phyloP scores from a whole-genome alignment of 2,113 vertebrate genomes.

The Zosterops borbonicus region DNA sequence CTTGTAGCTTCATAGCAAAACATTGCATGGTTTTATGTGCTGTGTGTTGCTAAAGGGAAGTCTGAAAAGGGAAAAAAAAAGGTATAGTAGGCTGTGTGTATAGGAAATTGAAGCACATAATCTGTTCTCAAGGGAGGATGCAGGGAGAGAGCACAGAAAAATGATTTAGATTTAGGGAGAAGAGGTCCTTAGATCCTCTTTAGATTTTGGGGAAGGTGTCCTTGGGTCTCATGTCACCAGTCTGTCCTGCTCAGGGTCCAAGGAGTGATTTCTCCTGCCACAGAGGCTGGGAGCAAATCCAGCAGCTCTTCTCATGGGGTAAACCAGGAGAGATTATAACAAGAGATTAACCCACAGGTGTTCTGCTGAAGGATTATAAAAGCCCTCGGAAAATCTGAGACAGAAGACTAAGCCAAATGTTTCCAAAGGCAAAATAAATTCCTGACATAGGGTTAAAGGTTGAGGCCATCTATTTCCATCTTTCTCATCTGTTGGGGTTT shows the following conservation, averaged over 20 bases:
- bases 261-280: not conserved
- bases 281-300: not conserved
- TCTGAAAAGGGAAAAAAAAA: not conserved
- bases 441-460: not conserved
- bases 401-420: constrained; percentile 3
- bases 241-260: not conserved
- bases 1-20: not conserved
- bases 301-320: not conserved
- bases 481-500: not conserved
- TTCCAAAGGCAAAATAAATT: constrained; percentile 22
- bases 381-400: not conserved
- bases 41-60: not conserved
- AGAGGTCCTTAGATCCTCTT: not conserved
- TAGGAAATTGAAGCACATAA: not conserved
- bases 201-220: not conserved
- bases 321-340: not conserved
- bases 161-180: too few relatives aligned
- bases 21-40: not conserved
- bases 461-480: constrained; percentile 13
- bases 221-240: not conserved
- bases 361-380: not conserved
- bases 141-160: not conserved
- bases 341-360: not conserved
- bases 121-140: not conserved
- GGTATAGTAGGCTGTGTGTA: not conserved